Percentiles rank a stretch among this genome's conserved stretches.
Conservation (phyloP, 1,140 invertebrate genomes). For the Antheraea mylitta region DNA sequence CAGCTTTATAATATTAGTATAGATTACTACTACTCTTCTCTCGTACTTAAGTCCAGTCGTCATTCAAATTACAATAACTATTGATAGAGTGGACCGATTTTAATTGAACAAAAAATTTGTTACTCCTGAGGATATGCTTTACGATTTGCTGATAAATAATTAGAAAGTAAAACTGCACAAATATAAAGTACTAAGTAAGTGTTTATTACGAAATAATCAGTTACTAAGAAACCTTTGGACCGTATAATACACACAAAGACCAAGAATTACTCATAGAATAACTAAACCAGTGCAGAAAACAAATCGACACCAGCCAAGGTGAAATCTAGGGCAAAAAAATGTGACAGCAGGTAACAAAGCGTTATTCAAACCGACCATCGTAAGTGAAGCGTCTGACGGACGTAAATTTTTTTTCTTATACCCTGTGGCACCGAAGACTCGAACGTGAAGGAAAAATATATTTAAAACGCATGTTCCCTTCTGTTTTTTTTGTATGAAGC, state of each 20-base stretch:
- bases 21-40: too few relatives aligned
- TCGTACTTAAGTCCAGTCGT: too few relatives aligned
- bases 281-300: background rate
- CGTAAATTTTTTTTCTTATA: background rate
- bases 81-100: too few relatives aligned
- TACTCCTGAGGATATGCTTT: too few relatives aligned
- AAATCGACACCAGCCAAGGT: background rate
- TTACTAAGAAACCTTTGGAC: background rate
- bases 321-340: constrained; percentile 2
- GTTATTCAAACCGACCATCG: background rate
- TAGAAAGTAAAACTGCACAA: background rate
- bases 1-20: too few relatives aligned
- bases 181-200: background rate
- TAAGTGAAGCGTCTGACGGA: background rate
- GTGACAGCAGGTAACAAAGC: background rate
- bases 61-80: too few relatives aligned
- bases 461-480: background rate
- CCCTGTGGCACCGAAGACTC: background rate
- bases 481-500: constrained; percentile 29
- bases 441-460: background rate
- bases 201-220: background rate
- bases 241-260: background rate
- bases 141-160: too few relatives aligned
- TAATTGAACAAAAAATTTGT: too few relatives aligned
- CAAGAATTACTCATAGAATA: background rate